Evolutionary conservation across 2,888 invertebrate species (phyloP), one percentile per base, ranked within the genome.

Genomic region (Lottia gigantea): DNA sequence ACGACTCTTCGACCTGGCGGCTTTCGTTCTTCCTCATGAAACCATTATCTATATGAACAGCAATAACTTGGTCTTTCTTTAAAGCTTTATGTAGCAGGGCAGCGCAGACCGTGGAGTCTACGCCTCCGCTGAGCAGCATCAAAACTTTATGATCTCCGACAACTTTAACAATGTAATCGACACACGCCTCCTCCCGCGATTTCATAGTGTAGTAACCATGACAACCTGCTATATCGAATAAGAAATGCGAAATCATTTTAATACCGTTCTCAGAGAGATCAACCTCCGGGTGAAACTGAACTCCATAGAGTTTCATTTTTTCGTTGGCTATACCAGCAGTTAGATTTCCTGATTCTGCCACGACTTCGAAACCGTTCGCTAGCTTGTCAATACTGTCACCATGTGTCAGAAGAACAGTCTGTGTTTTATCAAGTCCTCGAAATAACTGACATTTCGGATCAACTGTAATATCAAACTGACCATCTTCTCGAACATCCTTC

Each of bases 71-170:
- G 89, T 97, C 96, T 83, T 95, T 94, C 73, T 92, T 92, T 66
- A 99, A 91, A 14, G 98, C 97, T 88, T 94, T 94, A 88, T 95
- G 93, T 68, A 99, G 91, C 74, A 99, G 90, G 26, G 98, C 98
- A 40, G 98, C 98, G 90, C 98, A 99, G 14, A 99, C 99, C n/a
- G 98, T 96, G 0, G 98, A 99, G 90, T 99, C 99, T 7, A 99
- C 99, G 40, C 99, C 99, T 25, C 99, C 99, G 88, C 98, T 98
- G 68, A 97, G 93, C 85, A 98, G 90, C 88, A 96, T 92, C 90
- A 97, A 91, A 73, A 97, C 97, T 92, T 97, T 97, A 87, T 94
- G 95, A 82, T 92, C 93, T 67, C 96, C 96, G 67, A 97, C 97
- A 68, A 93, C 92, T 45, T 95, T 94, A 82, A 92, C 92, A 82